Base-by-base conservation (phyloP, 2,113 vertebrate genomes). In the Carlito syrichta region DNA sequence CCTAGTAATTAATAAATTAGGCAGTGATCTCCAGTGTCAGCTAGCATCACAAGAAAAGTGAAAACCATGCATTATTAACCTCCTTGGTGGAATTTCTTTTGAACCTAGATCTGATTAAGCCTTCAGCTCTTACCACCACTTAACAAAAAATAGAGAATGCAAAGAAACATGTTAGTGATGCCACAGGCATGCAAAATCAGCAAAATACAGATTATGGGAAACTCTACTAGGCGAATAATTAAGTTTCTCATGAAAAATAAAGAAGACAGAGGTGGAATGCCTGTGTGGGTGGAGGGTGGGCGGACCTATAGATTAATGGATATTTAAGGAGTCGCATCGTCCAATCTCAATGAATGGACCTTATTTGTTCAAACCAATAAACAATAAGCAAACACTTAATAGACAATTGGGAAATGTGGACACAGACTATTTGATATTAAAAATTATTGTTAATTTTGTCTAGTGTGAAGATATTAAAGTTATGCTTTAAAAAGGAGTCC, bases 101-200 rank as follows among this genome's bases (percentile, higher is more conserved):
- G 56, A 96, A 94, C 43, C 71, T 93, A 91, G 90, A 85, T 91
- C 68, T 95, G 50, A 92, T 94, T 92, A 92, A 87, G 58, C 63
- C 60, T 86, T 27, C 73, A 89, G 60, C 38, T 63, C 27, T 86
- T 92, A 69, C 74, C 4, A 27, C 86, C 23, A 79, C 43, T 89
- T 87, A 60, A 48, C 11, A 86, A 66, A 74, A 91, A 68, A 78
- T 32, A 82, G 45, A 71, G 25, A 32, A 2, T 23, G 6, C 30
- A 71, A 79, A 92, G 68, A 84, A 92, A 48, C 1, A 3, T 6
- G 7, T 84, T 20, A n/a, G 52, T 56, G 35, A 11, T 23, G 45
- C 23, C 27, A 78, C 13, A 82, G 50, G 58, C 71, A 52, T 3
- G 27, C 19, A 63, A 50, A 95, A 22, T 76, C 94, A 81, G 71